phyloP scores from a whole-genome alignment of 2,797 vertebrate species.

The Astyanax mexicanus region DNA sequence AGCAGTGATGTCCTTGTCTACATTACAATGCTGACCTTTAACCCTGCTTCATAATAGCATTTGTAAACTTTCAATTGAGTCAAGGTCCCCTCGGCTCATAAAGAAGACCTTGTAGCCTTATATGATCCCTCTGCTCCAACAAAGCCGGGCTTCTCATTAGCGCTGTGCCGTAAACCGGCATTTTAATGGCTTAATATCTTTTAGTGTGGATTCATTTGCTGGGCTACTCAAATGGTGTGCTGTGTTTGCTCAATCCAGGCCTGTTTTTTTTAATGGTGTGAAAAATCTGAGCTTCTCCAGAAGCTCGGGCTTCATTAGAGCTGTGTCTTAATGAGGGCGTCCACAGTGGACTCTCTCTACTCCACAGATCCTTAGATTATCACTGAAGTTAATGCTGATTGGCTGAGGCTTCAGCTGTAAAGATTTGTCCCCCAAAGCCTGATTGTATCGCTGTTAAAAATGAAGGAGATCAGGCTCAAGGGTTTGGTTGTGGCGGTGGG shows the following conservation, averaged over 20 bases:
- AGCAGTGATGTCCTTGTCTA: background rate
- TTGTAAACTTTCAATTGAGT: conserved; percentile 35
- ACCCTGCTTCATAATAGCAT: background rate
- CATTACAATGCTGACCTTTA: conserved; percentile 18
- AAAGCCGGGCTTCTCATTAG: conserved; percentile 36
- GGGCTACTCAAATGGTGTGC: background rate
- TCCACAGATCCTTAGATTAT: conserved; percentile 60
- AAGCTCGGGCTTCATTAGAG: conserved; percentile 64
- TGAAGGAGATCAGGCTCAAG: conserved; percentile 49
- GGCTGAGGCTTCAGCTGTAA: conserved; percentile 52
- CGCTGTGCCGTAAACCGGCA: conserved; percentile 7
- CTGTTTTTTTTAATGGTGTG: conserved; percentile 5
- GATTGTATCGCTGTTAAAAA: conserved; percentile 62
- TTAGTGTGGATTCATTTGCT: background rate
- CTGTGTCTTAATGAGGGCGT: conserved; percentile 68
- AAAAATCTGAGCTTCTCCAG: background rate
- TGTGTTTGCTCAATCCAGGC: background rate
- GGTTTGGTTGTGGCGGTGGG: background rate
- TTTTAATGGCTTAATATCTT: background rate
- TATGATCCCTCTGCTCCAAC: conserved; percentile 5
- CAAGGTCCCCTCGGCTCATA: conserved; percentile 27
- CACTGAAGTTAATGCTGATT: conserved; percentile 62
- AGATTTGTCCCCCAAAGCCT: conserved; percentile 56
- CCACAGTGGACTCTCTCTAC: conserved; percentile 64
- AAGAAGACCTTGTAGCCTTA: conserved; percentile 7